Conservation (phyloP, 2,888 invertebrate genomes). For the Griposia aprilina region DNA sequence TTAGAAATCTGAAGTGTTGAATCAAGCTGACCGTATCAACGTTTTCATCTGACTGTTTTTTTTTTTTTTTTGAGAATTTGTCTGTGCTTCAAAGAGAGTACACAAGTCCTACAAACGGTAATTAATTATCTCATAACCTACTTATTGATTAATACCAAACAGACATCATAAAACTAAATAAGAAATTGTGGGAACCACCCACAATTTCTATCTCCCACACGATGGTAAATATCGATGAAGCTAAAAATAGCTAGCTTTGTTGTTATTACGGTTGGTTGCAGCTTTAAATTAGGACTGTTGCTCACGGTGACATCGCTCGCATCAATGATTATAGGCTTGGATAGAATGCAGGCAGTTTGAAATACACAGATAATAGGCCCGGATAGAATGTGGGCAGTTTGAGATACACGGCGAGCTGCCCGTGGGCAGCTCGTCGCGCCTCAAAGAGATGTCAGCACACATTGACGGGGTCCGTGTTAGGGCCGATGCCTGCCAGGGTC, state of each 20-base stretch:
- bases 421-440: too few relatives aligned
- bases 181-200: neutral
- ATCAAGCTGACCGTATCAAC: too few relatives aligned
- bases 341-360: constrained; percentile 1
- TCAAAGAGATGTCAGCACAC: too few relatives aligned
- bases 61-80: too few relatives aligned
- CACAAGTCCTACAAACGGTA: too few relatives aligned
- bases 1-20: too few relatives aligned
- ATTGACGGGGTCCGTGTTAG: too few relatives aligned
- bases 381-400: too few relatives aligned
- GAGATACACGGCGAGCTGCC: too few relatives aligned
- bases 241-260: constrained; percentile 42
- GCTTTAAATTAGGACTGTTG: constrained; percentile 14
- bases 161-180: neutral
- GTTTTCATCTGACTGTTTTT: too few relatives aligned
- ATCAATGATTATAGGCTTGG: constrained; percentile 19
- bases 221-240: neutral
- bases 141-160: neutral
- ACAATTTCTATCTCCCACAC: neutral
- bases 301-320: constrained; percentile 25
- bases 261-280: constrained; percentile 28
- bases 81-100: too few relatives aligned
- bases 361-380: neutral
- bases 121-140: neutral
- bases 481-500: too few relatives aligned